A percentile compares a stretch with the other conserved stretches of the same genome.
phyloP scores from a whole-genome alignment of 2,113 vertebrate species.

The Hippopotamus amphibius region DNA sequence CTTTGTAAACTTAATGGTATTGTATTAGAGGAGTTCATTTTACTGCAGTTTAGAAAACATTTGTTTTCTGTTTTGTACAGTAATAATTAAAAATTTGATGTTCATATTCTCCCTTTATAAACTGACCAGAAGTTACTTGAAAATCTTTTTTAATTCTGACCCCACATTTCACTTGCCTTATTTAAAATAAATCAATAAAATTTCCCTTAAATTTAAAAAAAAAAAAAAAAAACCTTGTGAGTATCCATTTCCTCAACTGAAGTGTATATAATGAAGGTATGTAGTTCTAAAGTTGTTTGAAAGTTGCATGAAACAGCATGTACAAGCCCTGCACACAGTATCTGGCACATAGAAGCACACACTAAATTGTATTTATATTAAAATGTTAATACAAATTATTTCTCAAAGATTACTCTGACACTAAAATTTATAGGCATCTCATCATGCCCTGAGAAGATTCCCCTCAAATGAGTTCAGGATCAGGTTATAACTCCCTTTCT shows the following conservation, averaged over 20 bases:
- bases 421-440: background rate
- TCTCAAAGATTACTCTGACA: background rate
- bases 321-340: background rate
- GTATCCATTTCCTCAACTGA: background rate
- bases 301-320: background rate
- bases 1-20: background rate
- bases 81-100: constrained; percentile 3
- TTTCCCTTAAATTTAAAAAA: constrained; percentile 48
- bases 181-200: constrained; percentile 57
- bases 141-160: constrained; percentile 12
- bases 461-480: constrained; percentile 45
- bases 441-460: background rate
- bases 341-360: background rate
- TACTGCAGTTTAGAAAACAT: constrained; percentile 41
- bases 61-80: background rate
- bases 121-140: constrained; percentile 15
- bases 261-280: background rate
- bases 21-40: constrained; percentile 7
- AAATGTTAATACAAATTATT: constrained; percentile 14
- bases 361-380: background rate
- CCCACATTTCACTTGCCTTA: constrained; percentile 13
- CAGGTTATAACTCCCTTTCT: constrained; percentile 47
- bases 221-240: too few species aligned
- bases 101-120: background rate
- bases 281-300: background rate